Evolutionary conservation across 2,888 invertebrate genomes (phyloP).

Genomic region (Phania funesta): DNA sequence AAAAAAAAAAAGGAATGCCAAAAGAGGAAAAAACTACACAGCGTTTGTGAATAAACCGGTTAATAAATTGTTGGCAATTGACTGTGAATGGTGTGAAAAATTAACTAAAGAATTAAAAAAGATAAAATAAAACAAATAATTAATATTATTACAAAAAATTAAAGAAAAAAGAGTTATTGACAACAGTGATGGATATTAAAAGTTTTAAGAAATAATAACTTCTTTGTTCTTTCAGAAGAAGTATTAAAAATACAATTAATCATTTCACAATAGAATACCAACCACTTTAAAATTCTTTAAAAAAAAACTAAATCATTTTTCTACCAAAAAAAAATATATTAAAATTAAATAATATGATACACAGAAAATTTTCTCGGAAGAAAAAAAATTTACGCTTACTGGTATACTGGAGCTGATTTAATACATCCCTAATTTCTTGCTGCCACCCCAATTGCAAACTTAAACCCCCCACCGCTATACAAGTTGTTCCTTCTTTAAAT

Average conservation of each 20-base stretch:
- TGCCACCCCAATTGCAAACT: constrained; percentile 41
- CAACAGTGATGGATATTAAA: not conserved
- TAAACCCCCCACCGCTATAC: not conserved
- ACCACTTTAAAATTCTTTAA: no score
- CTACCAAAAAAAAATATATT: not conserved
- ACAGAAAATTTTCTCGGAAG: not conserved
- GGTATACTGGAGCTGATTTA: constrained; percentile 48
- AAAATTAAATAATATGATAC: no score
- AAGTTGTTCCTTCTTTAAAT: constrained; percentile 1
- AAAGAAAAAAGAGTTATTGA: not conserved
- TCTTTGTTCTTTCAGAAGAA: no score
- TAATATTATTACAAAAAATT: constrained; percentile 30
- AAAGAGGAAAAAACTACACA: constrained; percentile 42
- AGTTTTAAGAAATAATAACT: not conserved
- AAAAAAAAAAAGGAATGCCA: constrained; percentile 33
- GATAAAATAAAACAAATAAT: constrained; percentile 68
- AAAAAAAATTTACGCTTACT: constrained; percentile 31
- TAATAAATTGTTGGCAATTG: constrained; percentile 76
- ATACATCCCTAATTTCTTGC: constrained; percentile 44
- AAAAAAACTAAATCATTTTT: no score
- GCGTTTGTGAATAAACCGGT: constrained; percentile 76
- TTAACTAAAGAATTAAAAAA: constrained; percentile 19
- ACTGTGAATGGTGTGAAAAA: constrained; percentile 43
- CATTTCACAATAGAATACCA: no score
- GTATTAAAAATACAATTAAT: no score